phyloP scores from a whole-genome alignment of 2,888 invertebrate genomes.

The Netelia fuscicornis region DNA sequence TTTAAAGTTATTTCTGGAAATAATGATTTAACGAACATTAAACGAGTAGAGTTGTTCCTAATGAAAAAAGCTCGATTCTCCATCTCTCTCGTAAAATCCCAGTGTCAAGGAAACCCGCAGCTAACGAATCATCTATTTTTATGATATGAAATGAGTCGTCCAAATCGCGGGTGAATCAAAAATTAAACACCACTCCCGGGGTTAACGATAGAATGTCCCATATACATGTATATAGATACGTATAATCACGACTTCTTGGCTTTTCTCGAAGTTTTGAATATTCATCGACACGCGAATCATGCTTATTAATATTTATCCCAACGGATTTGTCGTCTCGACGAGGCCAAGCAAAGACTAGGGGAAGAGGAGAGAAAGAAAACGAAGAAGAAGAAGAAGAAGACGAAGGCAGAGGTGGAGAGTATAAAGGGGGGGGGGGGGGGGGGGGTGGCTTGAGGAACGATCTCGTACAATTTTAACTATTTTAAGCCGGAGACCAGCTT shows the following conservation, averaged over 20 bases:
- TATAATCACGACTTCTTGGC: slow-evolving; percentile 58
- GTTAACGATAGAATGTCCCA: not conserved
- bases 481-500: slow-evolving; percentile 53
- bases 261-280: slow-evolving; percentile 71
- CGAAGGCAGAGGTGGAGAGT: not conserved
- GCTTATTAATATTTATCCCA: slow-evolving; percentile 77
- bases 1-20: too few species aligned
- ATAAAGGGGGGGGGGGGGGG: not conserved
- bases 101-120: too few species aligned
- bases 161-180: too few species aligned
- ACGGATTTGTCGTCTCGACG: slow-evolving; percentile 66
- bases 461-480: slow-evolving; percentile 60
- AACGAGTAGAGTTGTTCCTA: too few species aligned
- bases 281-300: slow-evolving; percentile 76
- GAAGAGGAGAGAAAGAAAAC: slow-evolving; percentile 3
- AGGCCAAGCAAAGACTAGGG: slow-evolving; percentile 65
- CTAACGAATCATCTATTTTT: too few species aligned
- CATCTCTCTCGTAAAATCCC: too few species aligned
- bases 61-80: too few species aligned
- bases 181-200: not conserved
- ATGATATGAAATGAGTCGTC: too few species aligned
- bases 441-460: slow-evolving; percentile 19
- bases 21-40: too few species aligned
- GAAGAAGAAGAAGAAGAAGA: slow-evolving; percentile 26
- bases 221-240: not conserved